Evolutionary conservation across 2,113 vertebrate species (phyloP).

Genomic region (Clarias batrachus): DNA sequence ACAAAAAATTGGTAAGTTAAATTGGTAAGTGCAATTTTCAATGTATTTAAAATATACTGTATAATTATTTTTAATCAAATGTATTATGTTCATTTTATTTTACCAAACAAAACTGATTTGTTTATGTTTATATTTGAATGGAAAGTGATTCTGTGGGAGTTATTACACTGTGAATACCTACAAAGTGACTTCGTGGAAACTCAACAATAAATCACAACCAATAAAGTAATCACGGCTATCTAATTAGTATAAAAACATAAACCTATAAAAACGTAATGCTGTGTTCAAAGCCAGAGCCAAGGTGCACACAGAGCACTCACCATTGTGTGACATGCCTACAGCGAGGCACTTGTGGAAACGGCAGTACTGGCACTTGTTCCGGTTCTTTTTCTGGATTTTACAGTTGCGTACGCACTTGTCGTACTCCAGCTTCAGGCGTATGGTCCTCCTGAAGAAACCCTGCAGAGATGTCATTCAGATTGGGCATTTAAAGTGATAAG

Average conservation of each 20-base stretch:
- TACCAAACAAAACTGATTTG: background rate
- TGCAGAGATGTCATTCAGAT: slow-evolving; percentile 53
- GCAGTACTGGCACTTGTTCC: slow-evolving; percentile 97
- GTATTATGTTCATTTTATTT: background rate
- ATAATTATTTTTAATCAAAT: background rate
- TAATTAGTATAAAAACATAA: background rate
- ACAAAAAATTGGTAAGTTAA: background rate
- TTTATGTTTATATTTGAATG: background rate
- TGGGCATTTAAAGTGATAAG: background rate
- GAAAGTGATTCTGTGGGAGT: background rate
- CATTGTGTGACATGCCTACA: slow-evolving; percentile 98
- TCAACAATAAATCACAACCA: background rate
- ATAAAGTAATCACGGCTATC: slow-evolving; percentile 21
- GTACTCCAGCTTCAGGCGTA: slow-evolving; percentile 89
- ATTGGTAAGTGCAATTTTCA: background rate
- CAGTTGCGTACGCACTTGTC: slow-evolving; percentile 88
- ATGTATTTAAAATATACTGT: background rate
- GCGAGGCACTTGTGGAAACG: slow-evolving; percentile 96
- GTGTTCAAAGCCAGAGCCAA: background rate
- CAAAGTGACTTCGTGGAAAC: background rate
- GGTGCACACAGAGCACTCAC: slow-evolving; percentile 69
- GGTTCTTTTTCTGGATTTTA: slow-evolving; percentile 97
- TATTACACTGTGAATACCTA: background rate
- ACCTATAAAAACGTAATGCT: background rate
- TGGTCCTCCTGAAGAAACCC: slow-evolving; percentile 95